Evolutionary conservation across 1,140 invertebrate species (phyloP), one percentile per base, ranked within the genome.

Genomic region (Aphelenchoides avenae): DNA sequence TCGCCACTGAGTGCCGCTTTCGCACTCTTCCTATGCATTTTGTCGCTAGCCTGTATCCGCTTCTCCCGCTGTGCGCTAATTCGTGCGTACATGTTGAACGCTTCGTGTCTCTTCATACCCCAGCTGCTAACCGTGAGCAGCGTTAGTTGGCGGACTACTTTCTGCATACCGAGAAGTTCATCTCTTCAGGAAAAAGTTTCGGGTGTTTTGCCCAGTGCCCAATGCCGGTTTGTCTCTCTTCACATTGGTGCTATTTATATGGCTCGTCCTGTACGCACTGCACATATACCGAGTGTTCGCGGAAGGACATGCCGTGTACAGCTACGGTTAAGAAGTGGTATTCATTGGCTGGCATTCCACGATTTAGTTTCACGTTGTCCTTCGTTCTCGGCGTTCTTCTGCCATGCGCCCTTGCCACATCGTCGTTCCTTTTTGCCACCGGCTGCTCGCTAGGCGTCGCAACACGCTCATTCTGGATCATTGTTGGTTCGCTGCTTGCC

Each of bases 241-340:
- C 26, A 30, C 55, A 9, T 44, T 37, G n/a, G 22, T 44, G 3
- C 27, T 66, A 6, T 66, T 71, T 30, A 27, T 57, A 3, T 66
- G 64, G 68, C 27, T 71, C 5, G 52, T 66, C 50, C 36, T 66
- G 15, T 66, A 54, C 30, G 26, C 61, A 6, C 43, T 66, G 1
- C 61, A 71, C 30, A 39, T 67, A 36, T 62, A 51, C 36, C 47
- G 50, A 53, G 7, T 59, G 15, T 24, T 60, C n/a, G 24, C 18
- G 33, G 5, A 20, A 60, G 34, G 34, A 44, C 29, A 59, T n/a
- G 6, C 33, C n/a, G 40, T 46, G 3, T 34, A 46, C n/a, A 46
- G 43, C 1, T 34, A 24, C 24, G 3, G 26, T 46, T 46, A 3
- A 18, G 40, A 18, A 24, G 3, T 3, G 22, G 2, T 44, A 15